Evolutionary conservation across 2,888 invertebrate genomes (phyloP).

Genomic region (Athripsodes cinereus): DNA sequence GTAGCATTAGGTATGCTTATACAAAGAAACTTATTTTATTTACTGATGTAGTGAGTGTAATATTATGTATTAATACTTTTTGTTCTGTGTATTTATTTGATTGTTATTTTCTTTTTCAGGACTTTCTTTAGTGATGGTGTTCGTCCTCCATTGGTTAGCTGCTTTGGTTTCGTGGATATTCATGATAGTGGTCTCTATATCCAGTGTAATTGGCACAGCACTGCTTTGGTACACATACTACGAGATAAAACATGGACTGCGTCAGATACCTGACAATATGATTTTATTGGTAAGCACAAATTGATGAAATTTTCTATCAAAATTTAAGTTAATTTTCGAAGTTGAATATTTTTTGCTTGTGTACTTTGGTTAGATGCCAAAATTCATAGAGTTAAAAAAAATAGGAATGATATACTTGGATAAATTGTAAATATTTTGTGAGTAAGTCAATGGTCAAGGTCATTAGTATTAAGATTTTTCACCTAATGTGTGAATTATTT

Average conservation of each 20-base stretch:
- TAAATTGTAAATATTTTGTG: conserved; percentile 1
- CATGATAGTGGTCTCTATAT: conserved; percentile 71
- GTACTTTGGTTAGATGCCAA: too few relatives aligned
- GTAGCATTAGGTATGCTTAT: conserved; percentile 77
- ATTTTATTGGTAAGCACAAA: conserved; percentile 31
- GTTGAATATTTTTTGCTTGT: too few relatives aligned
- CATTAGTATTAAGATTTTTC: not conserved
- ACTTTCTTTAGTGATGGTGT: conserved; percentile 75
- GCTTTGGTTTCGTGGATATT: conserved; percentile 83
- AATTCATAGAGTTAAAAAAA: too few relatives aligned
- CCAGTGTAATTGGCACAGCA: conserved; percentile 69
- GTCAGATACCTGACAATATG: conserved; percentile 44
- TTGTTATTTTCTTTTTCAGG: conserved; percentile 49
- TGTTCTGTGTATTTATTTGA: not conserved
- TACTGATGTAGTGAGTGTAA: too few relatives aligned
- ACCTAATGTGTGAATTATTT: too few relatives aligned
- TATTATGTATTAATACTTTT: not conserved
- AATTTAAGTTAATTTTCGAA: too few relatives aligned
- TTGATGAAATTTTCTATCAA: too few relatives aligned
- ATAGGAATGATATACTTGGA: too few relatives aligned
- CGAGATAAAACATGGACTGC: conserved; percentile 62
- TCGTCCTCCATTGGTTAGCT: conserved; percentile 78
- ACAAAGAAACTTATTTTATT: too few relatives aligned
- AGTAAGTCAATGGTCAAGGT: too few relatives aligned
- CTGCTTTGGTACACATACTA: conserved; percentile 87